Evolutionary conservation across 1,140 invertebrate species (phyloP), one percentile per base, ranked within the genome.

Genomic region (Papilio polyxenes): DNA sequence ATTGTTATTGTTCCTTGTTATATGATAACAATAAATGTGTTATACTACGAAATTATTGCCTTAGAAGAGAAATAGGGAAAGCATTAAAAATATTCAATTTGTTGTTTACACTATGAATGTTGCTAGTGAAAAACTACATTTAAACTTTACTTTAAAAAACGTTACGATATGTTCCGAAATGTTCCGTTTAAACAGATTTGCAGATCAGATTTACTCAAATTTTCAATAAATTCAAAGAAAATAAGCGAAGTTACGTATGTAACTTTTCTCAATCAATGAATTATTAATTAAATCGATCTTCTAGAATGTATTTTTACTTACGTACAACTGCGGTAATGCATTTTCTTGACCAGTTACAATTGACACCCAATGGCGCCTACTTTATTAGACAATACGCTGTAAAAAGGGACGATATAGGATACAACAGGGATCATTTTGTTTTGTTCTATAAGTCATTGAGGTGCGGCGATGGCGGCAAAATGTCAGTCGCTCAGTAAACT

Each of bases 361-460:
- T 77, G 75, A 77, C 20, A 77, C 75, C 49, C 23, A 20, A 31
- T 53, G 75, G 15, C 75, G 44, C 49, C 10, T 20, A 20, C 49
- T 49, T 53, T 15, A n/a, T 53, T 7, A 53, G 8, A 77, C 20
- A 77, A 75, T 81, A 74, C 75, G 72, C 76, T 59, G 76, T 77
- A 40, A 79, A 74, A 87, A 83, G 83, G 84, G 86, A 83, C 65
- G 72, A 78, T 75, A 81, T 72, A 80, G 59, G 40, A 65, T 80
- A 48, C 49, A 80, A 74, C 51, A 84, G 83, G 83, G 86, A 78
- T 83, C 87, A 86, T 76, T 74, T 53, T 81, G 75, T 82, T 79
- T 82, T 85, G 83, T 85, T 84, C 85, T 85, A 89, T 89, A 87
- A 91, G 84, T 87, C 89, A 87, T 92, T 90, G 89, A 89, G 87